Evolutionary conservation across 2,888 invertebrate species (phyloP).

Genomic region (Beris chalybata): DNA sequence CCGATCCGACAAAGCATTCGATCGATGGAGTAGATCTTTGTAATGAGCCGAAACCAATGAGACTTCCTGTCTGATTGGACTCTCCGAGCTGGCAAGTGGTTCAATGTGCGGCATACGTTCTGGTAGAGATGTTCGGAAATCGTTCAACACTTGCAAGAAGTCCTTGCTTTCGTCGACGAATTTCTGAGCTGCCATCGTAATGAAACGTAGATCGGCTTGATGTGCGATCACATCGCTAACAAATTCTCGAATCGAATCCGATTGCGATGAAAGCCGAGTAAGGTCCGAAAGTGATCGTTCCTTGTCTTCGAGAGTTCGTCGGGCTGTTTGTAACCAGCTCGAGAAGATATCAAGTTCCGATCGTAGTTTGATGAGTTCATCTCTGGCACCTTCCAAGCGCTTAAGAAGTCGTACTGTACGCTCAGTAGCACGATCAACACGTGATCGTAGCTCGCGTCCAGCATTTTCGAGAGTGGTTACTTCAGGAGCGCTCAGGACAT

Average conservation of each 20-base stretch:
- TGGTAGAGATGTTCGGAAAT: constrained; percentile 82
- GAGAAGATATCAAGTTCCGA: constrained; percentile 81
- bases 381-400: constrained; percentile 75
- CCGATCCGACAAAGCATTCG: constrained; percentile 80
- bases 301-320: constrained; percentile 79
- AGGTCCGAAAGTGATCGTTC: constrained; percentile 80
- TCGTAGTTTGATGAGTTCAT: constrained; percentile 85
- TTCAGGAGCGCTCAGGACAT: constrained; percentile 90
- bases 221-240: constrained; percentile 93
- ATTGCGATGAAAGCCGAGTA: constrained; percentile 69
- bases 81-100: constrained; percentile 69
- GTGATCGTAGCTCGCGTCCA: constrained; percentile 78
- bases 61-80: constrained; percentile 76
- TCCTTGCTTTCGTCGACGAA: constrained; percentile 95
- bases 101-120: constrained; percentile 79
- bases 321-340: constrained; percentile 80
- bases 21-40: constrained; percentile 78
- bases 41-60: constrained; percentile 77
- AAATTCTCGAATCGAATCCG: constrained; percentile 83
- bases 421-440: constrained; percentile 80
- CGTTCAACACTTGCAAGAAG: constrained; percentile 79
- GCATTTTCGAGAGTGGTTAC: constrained; percentile 84
- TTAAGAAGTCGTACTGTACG: constrained; percentile 78
- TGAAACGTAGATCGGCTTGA: constrained; percentile 92
- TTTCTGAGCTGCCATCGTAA: constrained; percentile 95